A percentile compares a stretch with the other conserved stretches of the same genome.
Conservation (phyloP, 1,140 invertebrate species). For the Orussus abietinus region DNA sequence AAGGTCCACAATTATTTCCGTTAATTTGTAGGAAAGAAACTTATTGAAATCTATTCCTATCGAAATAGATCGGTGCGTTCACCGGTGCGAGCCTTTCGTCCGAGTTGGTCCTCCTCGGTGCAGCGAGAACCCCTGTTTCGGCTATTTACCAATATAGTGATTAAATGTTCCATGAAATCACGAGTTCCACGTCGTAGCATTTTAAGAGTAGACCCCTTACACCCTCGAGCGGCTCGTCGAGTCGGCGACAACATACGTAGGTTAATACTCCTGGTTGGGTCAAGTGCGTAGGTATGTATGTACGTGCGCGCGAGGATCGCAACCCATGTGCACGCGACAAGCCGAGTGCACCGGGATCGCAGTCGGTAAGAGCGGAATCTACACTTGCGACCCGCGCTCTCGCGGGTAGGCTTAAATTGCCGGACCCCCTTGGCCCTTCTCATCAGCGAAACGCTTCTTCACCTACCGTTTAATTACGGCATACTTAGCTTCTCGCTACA, state of each 20-base stretch:
- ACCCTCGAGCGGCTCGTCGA: conserved; percentile 3
- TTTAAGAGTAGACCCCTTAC: conserved; percentile 43
- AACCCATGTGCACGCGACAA: conserved; percentile 3
- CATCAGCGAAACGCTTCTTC: conserved; percentile 37
- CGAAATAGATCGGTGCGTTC: too few species aligned
- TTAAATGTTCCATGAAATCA: conserved; percentile 54
- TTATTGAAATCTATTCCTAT: too few species aligned
- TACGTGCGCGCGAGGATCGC: conserved; percentile 9
- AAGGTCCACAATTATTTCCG: too few species aligned
- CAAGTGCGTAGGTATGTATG: conserved; percentile 14
- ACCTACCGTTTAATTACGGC: conserved; percentile 41
- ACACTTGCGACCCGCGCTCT: conserved; percentile 10
- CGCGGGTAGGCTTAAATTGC: conserved; percentile 42
- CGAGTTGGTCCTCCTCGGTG: too few species aligned
- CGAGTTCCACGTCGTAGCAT: conserved; percentile 52
- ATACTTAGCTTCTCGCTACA: conserved; percentile 30
- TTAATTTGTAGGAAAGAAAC: too few species aligned
- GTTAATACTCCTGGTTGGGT: conserved; percentile 26
- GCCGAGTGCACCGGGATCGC: not conserved
- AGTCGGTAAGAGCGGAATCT: conserved; percentile 3
- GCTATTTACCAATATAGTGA: conserved; percentile 48
- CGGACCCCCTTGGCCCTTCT: too few species aligned
- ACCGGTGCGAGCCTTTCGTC: too few species aligned
- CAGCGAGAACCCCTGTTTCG: conserved; percentile 34
- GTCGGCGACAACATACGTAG: conserved; percentile 15